phyloP scores from a whole-genome alignment of 2,113 vertebrate genomes.

The Phylloscopus whistleri region DNA sequence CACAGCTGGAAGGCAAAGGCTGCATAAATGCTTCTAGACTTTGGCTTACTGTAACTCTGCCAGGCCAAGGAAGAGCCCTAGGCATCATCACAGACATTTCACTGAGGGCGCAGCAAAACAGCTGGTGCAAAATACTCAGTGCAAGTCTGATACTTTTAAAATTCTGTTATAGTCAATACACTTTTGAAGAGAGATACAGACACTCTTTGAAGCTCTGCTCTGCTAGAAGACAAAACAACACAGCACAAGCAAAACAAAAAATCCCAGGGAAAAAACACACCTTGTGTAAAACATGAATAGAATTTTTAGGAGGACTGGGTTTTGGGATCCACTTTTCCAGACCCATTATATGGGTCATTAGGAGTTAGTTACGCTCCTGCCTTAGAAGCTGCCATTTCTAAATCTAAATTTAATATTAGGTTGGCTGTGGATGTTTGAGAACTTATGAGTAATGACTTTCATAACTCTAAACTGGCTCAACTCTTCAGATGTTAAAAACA shows the following conservation, averaged over 20 bases:
- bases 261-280: neutral
- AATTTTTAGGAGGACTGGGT: neutral
- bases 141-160: neutral
- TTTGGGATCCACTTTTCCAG: neutral
- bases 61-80: neutral
- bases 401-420: neutral
- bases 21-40: neutral
- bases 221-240: neutral
- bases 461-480: neutral
- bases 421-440: neutral
- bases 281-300: neutral
- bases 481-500: neutral
- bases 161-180: neutral
- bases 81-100: neutral
- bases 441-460: neutral
- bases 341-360: neutral
- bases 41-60: neutral
- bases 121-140: neutral
- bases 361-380: neutral
- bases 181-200: neutral
- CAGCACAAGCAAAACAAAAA: neutral
- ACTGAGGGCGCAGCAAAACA: neutral
- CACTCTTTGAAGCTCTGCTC: neutral
- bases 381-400: neutral
- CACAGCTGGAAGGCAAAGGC: neutral